Evolutionary conservation across 2,113 vertebrate genomes (phyloP), one percentile per base, ranked within the genome.

Genomic region (Apus apus): DNA sequence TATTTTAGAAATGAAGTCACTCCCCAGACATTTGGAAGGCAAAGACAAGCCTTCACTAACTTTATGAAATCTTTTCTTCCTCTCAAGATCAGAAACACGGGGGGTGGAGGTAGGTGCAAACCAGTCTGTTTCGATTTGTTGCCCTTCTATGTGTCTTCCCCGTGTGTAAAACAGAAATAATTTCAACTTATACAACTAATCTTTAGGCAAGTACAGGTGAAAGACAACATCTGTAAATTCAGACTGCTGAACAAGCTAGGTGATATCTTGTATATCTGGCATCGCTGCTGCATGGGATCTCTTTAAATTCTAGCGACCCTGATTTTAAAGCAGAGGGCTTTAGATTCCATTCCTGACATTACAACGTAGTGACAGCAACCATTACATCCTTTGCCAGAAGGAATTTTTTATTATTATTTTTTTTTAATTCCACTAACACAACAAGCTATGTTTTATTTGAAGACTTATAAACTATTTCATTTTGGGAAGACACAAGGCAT

Each of bases 401-500:
- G 30, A 58, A 30, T 45, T 60, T 56, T 60, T 53, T 77, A 26
- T 48, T 50, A 58, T 27, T 45, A 56, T 56, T 60, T 53, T 77
- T 30, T 48, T 50, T 25, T 45, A 27, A 18, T 74, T 32, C 29
- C 65, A 68, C 70, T 79, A 93, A 85, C 32, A 81, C 38, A 79
- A 93, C 51, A 71, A 75, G 50, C 36, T 53, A 73, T 6, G 5
- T 67, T 80, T 93, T 70, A 93, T 71, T 85, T 90, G 67, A 93
- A 77, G 85, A 84, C 45, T 75, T 54, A 89, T 7, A 80, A 91
- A 87, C 22, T 23, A 32, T 90, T 97, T 65, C 30, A 5, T 61
- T 94, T 95, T 90, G 75, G 75, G 73, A 93, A 97, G 90, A 93
- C 15, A 40, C 21, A 60, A 82, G 40, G 46, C 83, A 91, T 72